Base-by-base conservation (phyloP, 2,797 vertebrate species). In the Phalanger gymnotis region DNA sequence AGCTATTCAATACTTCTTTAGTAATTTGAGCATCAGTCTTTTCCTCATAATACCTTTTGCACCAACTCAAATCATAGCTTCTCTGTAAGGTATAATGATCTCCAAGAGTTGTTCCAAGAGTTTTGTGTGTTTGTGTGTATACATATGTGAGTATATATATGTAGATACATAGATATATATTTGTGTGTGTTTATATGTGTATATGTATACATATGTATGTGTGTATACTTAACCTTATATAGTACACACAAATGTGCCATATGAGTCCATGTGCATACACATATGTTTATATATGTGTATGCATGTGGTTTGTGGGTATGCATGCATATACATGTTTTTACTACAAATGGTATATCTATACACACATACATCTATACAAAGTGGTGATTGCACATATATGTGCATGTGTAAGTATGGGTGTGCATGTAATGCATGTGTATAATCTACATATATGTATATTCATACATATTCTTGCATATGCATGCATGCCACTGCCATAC, bases 111-210 rank as follows among this genome's bases (percentile, higher is more conserved):
- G n/a, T 7, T 61, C 7, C 53, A 54, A 54, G 14, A 54, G 11
- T 54, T 54, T 31, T 30, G 14, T 13, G 3, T 47, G 66, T 25
- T 25, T 25, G 40, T 40, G 34, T n/a, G 14, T n/a, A 3, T 31
- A n/a, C n/a, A 11, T 12, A 31, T 11, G 25, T 11, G 31, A 5
- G 22, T 4, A 73, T 16, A 40, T 7, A 61, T 61, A n/a, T 73
- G 22, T 40, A 22, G n/a, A 73, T 16, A 73, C 5, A 19, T 14
- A 73, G 40, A 40, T 40, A 73, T 61, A 31, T 34, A 13, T 34
- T 0, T 0, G 14, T 34, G 11, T 40, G 0, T 10, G 4, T 19
- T 12, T 34, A 66, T 1, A 16, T 7, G 12, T 66, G 3, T n/a
- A n/a, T 19, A 3, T 1, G 5, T 4, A 1, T 34, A 4, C 58